Percentiles rank a stretch among this genome's conserved stretches.
These are phyloP conservation scores for Platycheirus rosarum DNA, from an alignment of 2,888 invertebrate species.

Conservation along the genomic window DNA sequence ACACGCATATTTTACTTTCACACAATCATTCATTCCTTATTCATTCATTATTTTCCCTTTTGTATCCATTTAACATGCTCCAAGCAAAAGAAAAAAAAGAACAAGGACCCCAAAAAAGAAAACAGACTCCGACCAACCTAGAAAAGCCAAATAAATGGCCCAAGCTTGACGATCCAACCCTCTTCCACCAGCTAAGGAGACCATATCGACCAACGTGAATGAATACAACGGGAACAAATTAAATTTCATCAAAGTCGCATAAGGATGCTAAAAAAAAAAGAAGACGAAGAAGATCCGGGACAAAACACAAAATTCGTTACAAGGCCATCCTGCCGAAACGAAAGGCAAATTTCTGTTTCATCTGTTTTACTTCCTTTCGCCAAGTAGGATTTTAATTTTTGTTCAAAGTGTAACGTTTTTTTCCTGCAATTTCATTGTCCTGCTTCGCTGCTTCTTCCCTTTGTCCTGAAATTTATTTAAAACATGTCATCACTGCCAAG, in stretches of 20 bases:
- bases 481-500: slow-evolving; percentile 58
- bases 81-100: slow-evolving; percentile 32
- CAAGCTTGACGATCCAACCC: neutral
- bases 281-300: slow-evolving; percentile 3
- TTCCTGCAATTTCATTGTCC: slow-evolving; percentile 13
- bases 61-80: slow-evolving; percentile 24
- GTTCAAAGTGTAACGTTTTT: neutral
- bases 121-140: neutral
- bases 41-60: slow-evolving; percentile 47
- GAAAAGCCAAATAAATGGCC: slow-evolving; percentile 20
- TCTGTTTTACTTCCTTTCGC: neutral
- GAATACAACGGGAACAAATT: slow-evolving; percentile 22
- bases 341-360: slow-evolving; percentile 41
- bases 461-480: slow-evolving; percentile 59
- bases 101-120: neutral
- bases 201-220: slow-evolving; percentile 40
- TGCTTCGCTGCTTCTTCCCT: neutral
- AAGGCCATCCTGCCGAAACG: slow-evolving; percentile 53
- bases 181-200: neutral
- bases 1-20: slow-evolving; percentile 24
- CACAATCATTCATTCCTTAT: slow-evolving; percentile 40
- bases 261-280: neutral
- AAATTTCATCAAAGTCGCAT: neutral
- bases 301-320: slow-evolving; percentile 56
- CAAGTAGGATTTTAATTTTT: slow-evolving; percentile 11